Base-by-base conservation (phyloP, 2,888 invertebrate genomes). In the Alitta virens region DNA sequence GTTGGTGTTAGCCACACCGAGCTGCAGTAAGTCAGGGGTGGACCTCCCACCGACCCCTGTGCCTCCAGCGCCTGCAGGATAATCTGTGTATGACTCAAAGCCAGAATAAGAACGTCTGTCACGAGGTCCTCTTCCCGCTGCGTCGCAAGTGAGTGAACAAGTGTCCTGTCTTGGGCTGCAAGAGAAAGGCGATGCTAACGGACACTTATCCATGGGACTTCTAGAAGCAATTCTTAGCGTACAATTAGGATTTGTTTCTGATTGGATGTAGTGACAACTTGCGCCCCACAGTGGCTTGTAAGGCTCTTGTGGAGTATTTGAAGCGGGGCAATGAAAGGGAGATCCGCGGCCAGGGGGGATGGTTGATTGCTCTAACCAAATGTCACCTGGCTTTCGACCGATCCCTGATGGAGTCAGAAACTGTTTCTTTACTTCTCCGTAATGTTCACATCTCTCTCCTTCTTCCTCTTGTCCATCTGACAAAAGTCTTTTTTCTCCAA, bases 401-500 rank as follows among this genome's bases (percentile, higher is more conserved):
- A 18, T 5, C n/a, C 46, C 46, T 51, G 59, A n/a, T n/a, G n/a
- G 16, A 27, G 59, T 1, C 40, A 27, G 12, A 50, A 23, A 18
- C 57, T 27, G 21, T 50, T 46, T 16, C 5, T 24, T 21, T 9
- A 2, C 46, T 50, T 67, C 67, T 43, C 63, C 66, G 2, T 63
- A 63, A 1, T 24, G 25, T 43, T 51, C 60, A 33, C 33, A 33
- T 12, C 5, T 33, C n/a, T n/a, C 60, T 57, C 53, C 12, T 59
- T 51, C 14, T 40, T 54, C 56, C 68, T 68, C 26, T n/a, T 24
- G 43, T 66, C 68, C 46, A 64, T 42, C 40, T 63, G 65, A 46
- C 64, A 64, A 60, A 69, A 68, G 55, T 69, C 66, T 64, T 79
- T 80, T 52, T 67, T 68, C 18, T 71, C 67, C 66, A 80, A 79